These are phyloP conservation scores for Astatotilapia flaviijosephi DNA, from an alignment of 2,113 vertebrate species.

Conservation along the genomic window DNA sequence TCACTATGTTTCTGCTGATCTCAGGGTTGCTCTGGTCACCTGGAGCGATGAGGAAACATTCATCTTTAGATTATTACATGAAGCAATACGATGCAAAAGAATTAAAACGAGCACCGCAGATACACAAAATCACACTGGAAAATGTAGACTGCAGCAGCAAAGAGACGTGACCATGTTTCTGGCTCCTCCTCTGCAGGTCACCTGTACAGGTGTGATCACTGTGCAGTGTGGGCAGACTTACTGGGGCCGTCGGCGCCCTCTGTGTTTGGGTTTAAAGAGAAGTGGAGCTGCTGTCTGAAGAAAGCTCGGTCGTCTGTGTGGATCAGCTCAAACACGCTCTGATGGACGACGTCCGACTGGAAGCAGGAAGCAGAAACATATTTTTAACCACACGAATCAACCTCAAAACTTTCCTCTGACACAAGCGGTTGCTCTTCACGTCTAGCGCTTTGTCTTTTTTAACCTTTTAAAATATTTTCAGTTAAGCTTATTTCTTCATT, in stretches of 20 bases:
- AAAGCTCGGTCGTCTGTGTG: slow-evolving; percentile 72
- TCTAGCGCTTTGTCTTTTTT: not conserved
- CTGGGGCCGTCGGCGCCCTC: slow-evolving; percentile 7
- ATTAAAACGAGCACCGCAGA: not conserved
- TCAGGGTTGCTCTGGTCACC: slow-evolving; percentile 45
- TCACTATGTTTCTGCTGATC: slow-evolving; percentile 28
- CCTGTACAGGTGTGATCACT: not conserved
- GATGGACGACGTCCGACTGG: slow-evolving; percentile 75
- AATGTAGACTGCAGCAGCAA: not conserved
- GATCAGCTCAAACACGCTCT: slow-evolving; percentile 76
- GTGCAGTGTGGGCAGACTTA: not conserved
- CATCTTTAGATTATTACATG: not conserved
- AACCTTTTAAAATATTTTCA: not conserved
- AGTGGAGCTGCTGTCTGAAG: slow-evolving; percentile 73
- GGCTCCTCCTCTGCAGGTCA: not conserved
- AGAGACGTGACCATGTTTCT: not conserved
- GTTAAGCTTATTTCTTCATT: not conserved
- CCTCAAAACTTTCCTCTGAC: not conserved
- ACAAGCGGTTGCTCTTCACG: not conserved
- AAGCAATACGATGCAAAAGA: not conserved
- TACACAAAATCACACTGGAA: not conserved
- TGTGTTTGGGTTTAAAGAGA: slow-evolving; percentile 49
- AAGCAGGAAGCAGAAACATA: not conserved
- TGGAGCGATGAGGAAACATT: not conserved
- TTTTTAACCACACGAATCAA: not conserved